Evolutionary conservation across 2,113 vertebrate species (phyloP), one percentile per base, ranked within the genome.

Genomic region (Chinchilla lanigera): DNA sequence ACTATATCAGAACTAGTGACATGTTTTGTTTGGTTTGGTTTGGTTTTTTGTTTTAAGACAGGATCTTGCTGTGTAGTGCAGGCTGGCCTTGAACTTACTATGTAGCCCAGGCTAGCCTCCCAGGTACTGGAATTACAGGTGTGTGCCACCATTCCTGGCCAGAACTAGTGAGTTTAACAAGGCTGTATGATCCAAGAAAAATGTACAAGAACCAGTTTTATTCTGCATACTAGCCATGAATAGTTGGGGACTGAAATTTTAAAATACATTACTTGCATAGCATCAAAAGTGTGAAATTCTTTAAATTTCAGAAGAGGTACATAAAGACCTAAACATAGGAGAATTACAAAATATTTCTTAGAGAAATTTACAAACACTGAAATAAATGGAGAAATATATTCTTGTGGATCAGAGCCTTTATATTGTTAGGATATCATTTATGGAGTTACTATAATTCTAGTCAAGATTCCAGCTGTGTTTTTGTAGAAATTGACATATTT

Each of bases 331-430:
- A 6, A 92, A 41, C 54, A 44, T 92, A 58, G 52, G 50, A 30
- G 78, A 95, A 95, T 50, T 65, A 65, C 1, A 83, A 92, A 67
- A 75, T 88, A 56, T 86, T 77, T 30, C 19, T 65, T 95, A 61
- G 50, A 75, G 67, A 89, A 93, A 93, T 83, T 93, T 83, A 83
- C 61, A 13, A 63, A 63, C n/a, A 82, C 54, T 67, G 58, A 73
- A 73, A 30, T 63, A 95, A 88, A 6, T 65, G 47, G 56, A 89
- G 86, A 89, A 84, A 67, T 67, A 58, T 28, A 50, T 78, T 33
- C 54, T 89, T n/a, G 38, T 81, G 60, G 19, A 60, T 20, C 67
- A 93, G 69, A 44, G 19, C 24, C 52, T 82, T n/a, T 41, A 24
- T 84, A 60, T 84, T 85, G 60, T 78, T 89, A 67, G 35, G 67